Evolutionary conservation across 2,888 invertebrate genomes (phyloP).

Genomic region (Notocelia uddmanniana): DNA sequence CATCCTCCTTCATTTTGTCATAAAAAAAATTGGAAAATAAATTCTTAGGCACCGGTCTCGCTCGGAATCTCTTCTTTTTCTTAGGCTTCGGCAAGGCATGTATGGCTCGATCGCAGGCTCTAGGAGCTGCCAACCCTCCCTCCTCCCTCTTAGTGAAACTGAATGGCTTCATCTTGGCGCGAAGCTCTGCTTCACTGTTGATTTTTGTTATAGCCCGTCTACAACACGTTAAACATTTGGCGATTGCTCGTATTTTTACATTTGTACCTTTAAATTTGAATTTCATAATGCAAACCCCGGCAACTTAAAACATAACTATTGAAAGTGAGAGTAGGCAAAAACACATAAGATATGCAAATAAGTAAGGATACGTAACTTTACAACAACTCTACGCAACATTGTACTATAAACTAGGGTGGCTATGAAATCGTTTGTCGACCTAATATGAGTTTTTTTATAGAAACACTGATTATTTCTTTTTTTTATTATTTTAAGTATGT

Average conservation of each 20-base stretch:
- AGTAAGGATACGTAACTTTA: neutral
- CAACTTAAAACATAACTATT: neutral
- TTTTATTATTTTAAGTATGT: neutral
- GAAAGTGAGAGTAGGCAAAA: neutral
- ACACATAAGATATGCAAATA: neutral
- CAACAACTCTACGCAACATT: neutral
- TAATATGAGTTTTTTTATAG: too few relatives aligned
- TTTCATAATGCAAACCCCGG: neutral
- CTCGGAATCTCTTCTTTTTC: slow-evolving; percentile 86
- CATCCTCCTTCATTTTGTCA: slow-evolving; percentile 89
- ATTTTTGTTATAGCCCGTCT: slow-evolving; percentile 87
- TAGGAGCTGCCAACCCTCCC: slow-evolving; percentile 66
- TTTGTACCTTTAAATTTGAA: neutral
- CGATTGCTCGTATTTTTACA: neutral
- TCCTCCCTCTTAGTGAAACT: slow-evolving; percentile 87
- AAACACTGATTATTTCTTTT: neutral
- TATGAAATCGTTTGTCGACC: neutral
- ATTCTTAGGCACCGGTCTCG: slow-evolving; percentile 89
- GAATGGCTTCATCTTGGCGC: slow-evolving; percentile 88
- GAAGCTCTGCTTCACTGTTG: slow-evolving; percentile 86
- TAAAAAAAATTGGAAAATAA: slow-evolving; percentile 90
- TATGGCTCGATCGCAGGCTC: slow-evolving; percentile 70
- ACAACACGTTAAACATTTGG: neutral
- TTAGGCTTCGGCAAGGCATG: slow-evolving; percentile 69
- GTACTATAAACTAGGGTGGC: neutral